Evolutionary conservation across 2,888 invertebrate genomes (phyloP).

Genomic region (Kryphioiulus occultus): DNA sequence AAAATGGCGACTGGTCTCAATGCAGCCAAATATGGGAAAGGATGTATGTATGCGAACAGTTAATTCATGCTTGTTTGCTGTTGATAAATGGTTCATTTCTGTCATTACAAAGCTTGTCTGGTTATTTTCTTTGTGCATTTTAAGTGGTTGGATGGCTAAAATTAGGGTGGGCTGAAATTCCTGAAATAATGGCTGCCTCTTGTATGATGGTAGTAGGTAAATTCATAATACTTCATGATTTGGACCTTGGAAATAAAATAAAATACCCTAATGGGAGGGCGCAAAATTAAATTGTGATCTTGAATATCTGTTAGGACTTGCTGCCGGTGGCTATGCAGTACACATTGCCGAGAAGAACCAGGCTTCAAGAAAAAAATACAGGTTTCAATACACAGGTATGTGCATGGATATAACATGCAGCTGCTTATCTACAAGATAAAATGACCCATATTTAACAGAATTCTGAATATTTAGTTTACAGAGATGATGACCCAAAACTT

Average conservation of each 20-base stretch:
- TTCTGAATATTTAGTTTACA: constrained; percentile 43
- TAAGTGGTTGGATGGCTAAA: constrained; percentile 62
- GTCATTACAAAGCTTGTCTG: background rate
- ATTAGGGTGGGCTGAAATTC: constrained; percentile 73
- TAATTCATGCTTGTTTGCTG: background rate
- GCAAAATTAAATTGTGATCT: background rate
- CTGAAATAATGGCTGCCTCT: constrained; percentile 72
- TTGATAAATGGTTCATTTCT: background rate
- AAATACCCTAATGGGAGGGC: no score
- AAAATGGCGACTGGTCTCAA: constrained; percentile 2
- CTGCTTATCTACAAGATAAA: background rate
- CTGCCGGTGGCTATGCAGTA: constrained; percentile 65
- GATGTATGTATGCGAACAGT: background rate
- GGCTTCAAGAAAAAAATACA: background rate
- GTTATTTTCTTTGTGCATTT: background rate
- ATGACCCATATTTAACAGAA: background rate
- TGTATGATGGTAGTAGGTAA: constrained; percentile 69
- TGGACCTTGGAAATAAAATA: no score
- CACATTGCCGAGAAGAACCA: constrained; percentile 58
- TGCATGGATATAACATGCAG: background rate
- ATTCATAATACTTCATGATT: background rate
- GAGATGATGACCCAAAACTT: constrained; percentile 46
- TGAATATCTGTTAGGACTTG: constrained; percentile 59
- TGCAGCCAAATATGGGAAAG: background rate
- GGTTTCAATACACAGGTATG: constrained; percentile 29